Evolutionary conservation across 2,888 invertebrate genomes (phyloP).

Genomic region (Netelia fuscicornis): DNA sequence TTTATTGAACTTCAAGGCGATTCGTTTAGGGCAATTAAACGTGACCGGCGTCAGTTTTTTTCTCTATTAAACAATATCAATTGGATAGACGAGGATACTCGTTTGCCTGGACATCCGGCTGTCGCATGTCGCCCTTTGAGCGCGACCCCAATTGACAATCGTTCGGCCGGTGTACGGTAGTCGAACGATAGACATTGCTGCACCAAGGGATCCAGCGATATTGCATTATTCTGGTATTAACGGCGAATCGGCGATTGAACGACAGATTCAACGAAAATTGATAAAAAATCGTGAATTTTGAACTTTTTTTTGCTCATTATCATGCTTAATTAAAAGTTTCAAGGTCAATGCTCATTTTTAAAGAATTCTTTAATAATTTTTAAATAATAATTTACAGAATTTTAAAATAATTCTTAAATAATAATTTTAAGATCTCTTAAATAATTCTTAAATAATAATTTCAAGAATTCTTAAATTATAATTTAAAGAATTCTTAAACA

Average conservation of each 20-base stretch:
- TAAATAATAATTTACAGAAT: no score
- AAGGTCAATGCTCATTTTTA: no score
- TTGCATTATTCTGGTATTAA: neutral
- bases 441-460: no score
- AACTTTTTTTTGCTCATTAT: neutral
- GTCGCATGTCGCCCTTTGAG: constrained; percentile 55
- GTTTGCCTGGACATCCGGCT: constrained; percentile 56
- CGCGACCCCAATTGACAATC: constrained; percentile 44
- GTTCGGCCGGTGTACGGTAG: constrained; percentile 24
- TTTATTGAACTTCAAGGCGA: neutral
- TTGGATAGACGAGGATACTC: constrained; percentile 54
- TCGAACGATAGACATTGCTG: constrained; percentile 22
- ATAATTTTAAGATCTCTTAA: no score
- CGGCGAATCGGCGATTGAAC: neutral
- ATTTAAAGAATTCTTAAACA: no score
- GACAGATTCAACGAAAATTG: neutral
- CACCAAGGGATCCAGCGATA: neutral
- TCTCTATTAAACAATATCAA: constrained; percentile 30
- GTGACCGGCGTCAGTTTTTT: neutral
- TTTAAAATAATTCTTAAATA: no score
- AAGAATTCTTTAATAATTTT: no score
- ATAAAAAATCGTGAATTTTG: neutral
- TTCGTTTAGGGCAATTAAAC: no score
- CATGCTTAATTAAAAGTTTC: no score
- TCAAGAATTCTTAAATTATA: no score